Conservation (phyloP, 2,797 vertebrate species). For the Parambassis ranga region DNA sequence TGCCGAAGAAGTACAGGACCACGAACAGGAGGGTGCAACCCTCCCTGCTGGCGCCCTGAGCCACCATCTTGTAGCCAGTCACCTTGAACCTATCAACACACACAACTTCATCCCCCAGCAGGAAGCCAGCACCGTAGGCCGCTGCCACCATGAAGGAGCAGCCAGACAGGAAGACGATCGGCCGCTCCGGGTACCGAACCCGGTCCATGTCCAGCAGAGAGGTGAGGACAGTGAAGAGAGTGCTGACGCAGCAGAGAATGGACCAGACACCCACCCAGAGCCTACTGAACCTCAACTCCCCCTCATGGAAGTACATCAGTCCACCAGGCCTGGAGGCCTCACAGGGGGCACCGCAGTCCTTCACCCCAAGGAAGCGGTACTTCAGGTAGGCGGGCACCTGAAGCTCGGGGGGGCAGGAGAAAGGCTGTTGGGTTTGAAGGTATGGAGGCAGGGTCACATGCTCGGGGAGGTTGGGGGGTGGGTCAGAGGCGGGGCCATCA, state of each 20-base stretch:
- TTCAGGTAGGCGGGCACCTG: constrained; percentile 88
- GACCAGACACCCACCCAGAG: constrained; percentile 91
- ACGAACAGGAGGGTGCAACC: constrained; percentile 93
- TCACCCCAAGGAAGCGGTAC: constrained; percentile 87
- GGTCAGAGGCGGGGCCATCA: constrained; percentile 65
- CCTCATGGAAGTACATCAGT: constrained; percentile 90
- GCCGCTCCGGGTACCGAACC: constrained; percentile 91
- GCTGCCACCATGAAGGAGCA: constrained; percentile 94
- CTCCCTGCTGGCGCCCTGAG: constrained; percentile 92
- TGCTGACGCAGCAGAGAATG: constrained; percentile 86
- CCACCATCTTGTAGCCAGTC: constrained; percentile 87
- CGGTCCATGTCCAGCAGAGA: constrained; percentile 89
- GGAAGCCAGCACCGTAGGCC: constrained; percentile 85
- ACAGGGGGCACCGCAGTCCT: constrained; percentile 91
- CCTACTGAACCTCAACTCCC: constrained; percentile 86
- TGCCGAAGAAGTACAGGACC: constrained; percentile 92
- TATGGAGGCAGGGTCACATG: constrained; percentile 64
- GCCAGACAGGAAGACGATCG: constrained; percentile 92
- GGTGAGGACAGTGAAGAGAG: constrained; percentile 90
- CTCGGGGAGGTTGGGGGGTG: constrained; percentile 72
- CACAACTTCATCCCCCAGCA: constrained; percentile 87
- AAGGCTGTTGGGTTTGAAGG: constrained; percentile 66
- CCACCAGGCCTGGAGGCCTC: constrained; percentile 84
- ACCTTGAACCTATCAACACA: constrained; percentile 86
- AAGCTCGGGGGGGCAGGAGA: constrained; percentile 88